Conservation (phyloP, 2,888 invertebrate genomes). For the Xylota sylvarum region DNA sequence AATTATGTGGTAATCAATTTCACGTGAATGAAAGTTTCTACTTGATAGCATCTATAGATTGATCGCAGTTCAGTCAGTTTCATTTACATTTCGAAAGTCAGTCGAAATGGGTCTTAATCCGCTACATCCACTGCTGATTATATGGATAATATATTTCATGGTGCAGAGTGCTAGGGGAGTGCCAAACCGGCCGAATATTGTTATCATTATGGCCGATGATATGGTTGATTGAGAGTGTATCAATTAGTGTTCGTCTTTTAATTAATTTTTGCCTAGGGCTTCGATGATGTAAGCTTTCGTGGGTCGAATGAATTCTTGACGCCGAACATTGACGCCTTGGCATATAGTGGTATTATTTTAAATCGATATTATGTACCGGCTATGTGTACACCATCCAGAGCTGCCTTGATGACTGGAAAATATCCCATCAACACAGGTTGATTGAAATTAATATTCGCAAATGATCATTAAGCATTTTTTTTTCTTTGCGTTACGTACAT, state of each 20-base stretch:
- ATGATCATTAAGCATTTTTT: not conserved
- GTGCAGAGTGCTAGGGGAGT: slow-evolving; percentile 79
- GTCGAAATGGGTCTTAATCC: not conserved
- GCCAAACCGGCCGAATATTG: slow-evolving; percentile 87
- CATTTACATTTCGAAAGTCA: slow-evolving; percentile 5
- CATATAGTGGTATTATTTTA: slow-evolving; percentile 93
- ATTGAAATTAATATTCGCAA: not conserved
- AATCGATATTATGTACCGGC: slow-evolving; percentile 93
- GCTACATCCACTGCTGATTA: not conserved
- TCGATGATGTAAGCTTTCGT: slow-evolving; percentile 96
- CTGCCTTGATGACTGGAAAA: slow-evolving; percentile 93
- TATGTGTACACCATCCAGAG: slow-evolving; percentile 93
- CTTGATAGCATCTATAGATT: not conserved
- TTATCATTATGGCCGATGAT: slow-evolving; percentile 93
- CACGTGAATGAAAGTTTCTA: not conserved
- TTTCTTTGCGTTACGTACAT: not conserved
- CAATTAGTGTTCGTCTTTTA: not conserved
- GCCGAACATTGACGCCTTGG: slow-evolving; percentile 95
- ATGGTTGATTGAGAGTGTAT: slow-evolving; percentile 86
- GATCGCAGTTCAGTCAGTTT: not conserved
- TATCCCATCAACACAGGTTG: slow-evolving; percentile 92
- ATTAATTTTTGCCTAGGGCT: slow-evolving; percentile 88
- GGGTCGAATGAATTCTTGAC: slow-evolving; percentile 95
- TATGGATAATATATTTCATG: slow-evolving; percentile 73
- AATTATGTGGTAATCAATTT: not conserved